A percentile compares a stretch with the other conserved stretches of the same genome.
phyloP scores from a whole-genome alignment of 2,797 vertebrate species.

The Cirrhinus mrigala region DNA sequence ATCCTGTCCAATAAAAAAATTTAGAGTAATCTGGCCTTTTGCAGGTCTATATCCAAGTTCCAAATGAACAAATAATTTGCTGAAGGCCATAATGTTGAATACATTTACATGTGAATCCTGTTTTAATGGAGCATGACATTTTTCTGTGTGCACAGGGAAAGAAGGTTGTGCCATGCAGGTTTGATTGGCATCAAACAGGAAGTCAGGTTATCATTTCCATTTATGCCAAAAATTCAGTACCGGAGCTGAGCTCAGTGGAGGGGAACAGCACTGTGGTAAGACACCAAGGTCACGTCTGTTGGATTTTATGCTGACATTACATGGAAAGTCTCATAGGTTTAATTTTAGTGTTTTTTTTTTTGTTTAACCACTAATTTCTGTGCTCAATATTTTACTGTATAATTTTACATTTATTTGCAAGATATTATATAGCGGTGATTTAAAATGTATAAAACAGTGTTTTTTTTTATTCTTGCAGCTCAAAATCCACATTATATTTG shows the following conservation, averaged over 20 bases:
- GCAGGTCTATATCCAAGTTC: not conserved
- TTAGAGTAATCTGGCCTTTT: not conserved
- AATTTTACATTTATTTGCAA: not conserved
- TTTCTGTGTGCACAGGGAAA: constrained; percentile 72
- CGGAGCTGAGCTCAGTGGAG: constrained; percentile 90
- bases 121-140: not conserved
- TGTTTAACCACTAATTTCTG: not conserved
- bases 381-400: not conserved
- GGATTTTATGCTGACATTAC: not conserved
- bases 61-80: not conserved
- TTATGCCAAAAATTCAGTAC: constrained; percentile 93
- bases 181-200: constrained; percentile 98
- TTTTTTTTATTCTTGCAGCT: constrained; percentile 76
- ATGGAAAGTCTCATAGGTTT: not conserved
- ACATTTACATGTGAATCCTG: not conserved
- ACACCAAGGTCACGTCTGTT: not conserved
- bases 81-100: not conserved
- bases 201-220: constrained; percentile 94
- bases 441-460: not conserved
- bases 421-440: not conserved
- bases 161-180: constrained; percentile 92
- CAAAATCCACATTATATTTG: constrained; percentile 91
- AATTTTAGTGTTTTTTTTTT: not conserved
- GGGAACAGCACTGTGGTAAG: constrained; percentile 94
- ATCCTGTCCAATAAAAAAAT: not conserved